Evolutionary conservation across 2,888 invertebrate species (phyloP), one percentile per base, ranked within the genome.

Genomic region (Reticulitermes lucifugus): DNA sequence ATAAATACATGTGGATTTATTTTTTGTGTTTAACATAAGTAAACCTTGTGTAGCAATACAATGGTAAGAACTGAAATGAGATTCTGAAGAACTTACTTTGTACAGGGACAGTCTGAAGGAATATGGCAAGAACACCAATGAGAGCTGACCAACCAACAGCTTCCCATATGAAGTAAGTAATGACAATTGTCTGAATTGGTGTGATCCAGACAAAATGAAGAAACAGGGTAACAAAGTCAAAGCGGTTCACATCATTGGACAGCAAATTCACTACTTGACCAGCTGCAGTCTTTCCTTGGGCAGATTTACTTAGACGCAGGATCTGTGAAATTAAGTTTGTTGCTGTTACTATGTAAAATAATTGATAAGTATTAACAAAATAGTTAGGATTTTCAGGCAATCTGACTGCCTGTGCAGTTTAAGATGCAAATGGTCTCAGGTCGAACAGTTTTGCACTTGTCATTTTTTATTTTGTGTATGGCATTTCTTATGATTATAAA

Each of bases 51-150:
- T 35, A 35, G 35, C 35, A 35, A 35, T 35, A 35, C 35, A 35
- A 35, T 35, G 35, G 35, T 35, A 35, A 3, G 35, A 46, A 46
- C 46, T 12, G 46, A 18, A 55, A 55, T 55, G 18, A 55, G 14
- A 55, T 12, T 55, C 55, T 18, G 55, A 55, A 18, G 55, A 55
- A 87, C 88, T 88, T 84, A 89, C 89, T 86, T 85, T 88, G 88
- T 12, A 88, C 77, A 4, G 87, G 86, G 12, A 88, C 84, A 71
- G 84, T 81, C 65, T 81, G 80, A 65, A 93, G 41, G 2, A 91
- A 90, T 82, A 95, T 92, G 0, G 94, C 91, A 10, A 91, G 90
- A 85, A 95, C 91, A 41, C 95, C 95, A 75, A 93, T 93, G 43
- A 95, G 88, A 29, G 94, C 93, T 0, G 94, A 92, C 73, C 91